These are phyloP conservation scores for Dasysyrphus albostriatus DNA, from an alignment of 2,888 invertebrate species.

Conservation along the genomic window DNA sequence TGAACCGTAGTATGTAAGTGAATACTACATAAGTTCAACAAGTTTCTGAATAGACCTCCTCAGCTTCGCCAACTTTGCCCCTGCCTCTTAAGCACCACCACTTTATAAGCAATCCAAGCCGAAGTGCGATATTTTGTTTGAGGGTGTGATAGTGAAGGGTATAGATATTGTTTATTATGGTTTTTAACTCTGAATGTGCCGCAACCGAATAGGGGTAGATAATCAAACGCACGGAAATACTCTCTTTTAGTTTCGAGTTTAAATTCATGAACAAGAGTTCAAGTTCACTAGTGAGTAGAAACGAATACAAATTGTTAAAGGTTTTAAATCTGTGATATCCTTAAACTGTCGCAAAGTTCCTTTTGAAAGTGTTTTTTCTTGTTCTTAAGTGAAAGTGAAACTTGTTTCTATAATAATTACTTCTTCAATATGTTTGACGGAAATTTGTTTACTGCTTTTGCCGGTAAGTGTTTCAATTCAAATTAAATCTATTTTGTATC, in stretches of 20 bases:
- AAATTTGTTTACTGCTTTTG: conserved; percentile 30
- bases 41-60: conserved; percentile 49
- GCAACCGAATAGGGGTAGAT: conserved; percentile 61
- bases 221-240: conserved; percentile 64
- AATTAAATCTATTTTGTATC: neutral
- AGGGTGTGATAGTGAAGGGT: conserved; percentile 55
- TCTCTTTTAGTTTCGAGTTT: conserved; percentile 64
- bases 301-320: neutral
- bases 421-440: conserved; percentile 32
- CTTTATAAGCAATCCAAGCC: conserved; percentile 43
- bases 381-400: neutral
- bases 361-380: conserved; percentile 12
- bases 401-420: neutral
- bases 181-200: conserved; percentile 24
- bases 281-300: conserved; percentile 51
- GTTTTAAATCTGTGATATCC: conserved; percentile 9
- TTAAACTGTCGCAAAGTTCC: neutral
- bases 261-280: conserved; percentile 66
- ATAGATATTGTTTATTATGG: conserved; percentile 31
- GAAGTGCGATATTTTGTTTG: conserved; percentile 49
- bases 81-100: conserved; percentile 22
- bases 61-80: conserved; percentile 4
- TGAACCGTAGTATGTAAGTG: conserved; percentile 20
- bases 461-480: conserved; percentile 36
- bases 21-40: conserved; percentile 29